Percentiles rank a stretch among this genome's conserved stretches.
phyloP scores from a whole-genome alignment of 2,888 invertebrate species.

The Macrophya annulata region DNA sequence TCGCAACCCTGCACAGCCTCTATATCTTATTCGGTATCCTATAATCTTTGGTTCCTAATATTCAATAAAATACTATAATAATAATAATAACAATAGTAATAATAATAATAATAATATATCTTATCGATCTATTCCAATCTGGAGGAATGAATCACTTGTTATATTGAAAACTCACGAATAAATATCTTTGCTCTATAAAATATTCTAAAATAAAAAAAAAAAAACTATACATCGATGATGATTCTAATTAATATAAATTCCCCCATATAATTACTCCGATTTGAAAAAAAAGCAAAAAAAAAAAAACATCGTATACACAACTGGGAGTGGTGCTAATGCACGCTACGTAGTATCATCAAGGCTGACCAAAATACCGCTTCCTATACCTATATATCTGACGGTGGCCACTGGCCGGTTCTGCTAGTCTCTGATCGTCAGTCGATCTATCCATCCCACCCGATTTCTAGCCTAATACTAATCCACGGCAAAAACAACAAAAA shows the following conservation, averaged over 20 bases:
- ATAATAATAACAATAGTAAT: too few relatives aligned
- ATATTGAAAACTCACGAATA: background rate
- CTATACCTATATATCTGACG: conserved; percentile 5
- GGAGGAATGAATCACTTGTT: background rate
- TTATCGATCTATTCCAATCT: background rate
- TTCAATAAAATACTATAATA: background rate
- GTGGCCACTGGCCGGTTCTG: background rate
- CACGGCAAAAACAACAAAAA: background rate
- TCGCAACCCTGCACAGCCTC: background rate
- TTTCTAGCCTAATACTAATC: background rate
- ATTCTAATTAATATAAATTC: background rate
- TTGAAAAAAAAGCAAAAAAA: background rate
- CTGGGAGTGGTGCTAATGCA: background rate
- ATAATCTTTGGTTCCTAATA: background rate
- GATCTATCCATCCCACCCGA: background rate
- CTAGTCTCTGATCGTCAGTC: background rate
- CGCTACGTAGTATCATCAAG: conserved; percentile 22
- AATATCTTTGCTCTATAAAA: background rate
- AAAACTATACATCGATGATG: background rate
- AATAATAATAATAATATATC: background rate
- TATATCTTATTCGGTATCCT: background rate
- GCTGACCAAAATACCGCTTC: conserved; percentile 24
- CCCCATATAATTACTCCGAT: background rate
- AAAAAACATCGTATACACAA: conserved; percentile 56
- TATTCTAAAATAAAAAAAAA: background rate